Evolutionary conservation across 2,113 vertebrate genomes (phyloP).

Genomic region (Oreochromis tanganicae): DNA sequence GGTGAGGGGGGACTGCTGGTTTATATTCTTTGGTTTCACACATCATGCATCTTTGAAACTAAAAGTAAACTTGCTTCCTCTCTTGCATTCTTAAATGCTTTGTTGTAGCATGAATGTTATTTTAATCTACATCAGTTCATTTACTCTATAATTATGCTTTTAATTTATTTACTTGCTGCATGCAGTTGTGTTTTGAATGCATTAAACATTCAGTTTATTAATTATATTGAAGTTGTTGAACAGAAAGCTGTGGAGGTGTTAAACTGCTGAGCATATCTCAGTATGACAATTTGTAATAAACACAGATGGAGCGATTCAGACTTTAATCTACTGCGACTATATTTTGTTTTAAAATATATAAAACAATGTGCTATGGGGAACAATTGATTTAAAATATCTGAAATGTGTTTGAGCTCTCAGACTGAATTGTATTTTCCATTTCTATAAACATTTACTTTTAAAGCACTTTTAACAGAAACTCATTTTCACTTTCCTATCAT

Average conservation of each 20-base stretch:
- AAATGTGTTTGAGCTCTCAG: neutral
- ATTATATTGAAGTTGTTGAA: neutral
- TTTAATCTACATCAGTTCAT: neutral
- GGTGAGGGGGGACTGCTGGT: accelerated
- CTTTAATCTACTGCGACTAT: neutral
- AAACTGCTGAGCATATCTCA: neutral
- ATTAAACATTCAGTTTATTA: neutral
- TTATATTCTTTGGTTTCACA: neutral
- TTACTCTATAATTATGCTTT: neutral
- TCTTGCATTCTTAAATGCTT: neutral
- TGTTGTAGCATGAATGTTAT: neutral
- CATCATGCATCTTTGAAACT: neutral
- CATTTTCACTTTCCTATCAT: neutral
- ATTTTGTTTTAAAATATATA: neutral
- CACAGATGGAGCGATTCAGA: neutral
- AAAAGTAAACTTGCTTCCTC: neutral
- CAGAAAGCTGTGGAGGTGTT: neutral
- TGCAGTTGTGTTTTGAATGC: neutral
- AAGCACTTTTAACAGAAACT: neutral
- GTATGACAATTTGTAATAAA: neutral
- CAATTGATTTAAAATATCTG: neutral
- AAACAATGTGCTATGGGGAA: neutral
- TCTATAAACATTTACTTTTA: neutral
- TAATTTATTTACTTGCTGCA: neutral
- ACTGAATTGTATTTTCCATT: neutral